A percentile compares a stretch with the other conserved stretches of the same genome.
Conservation (phyloP, 2,797 vertebrate genomes). For the Lemur catta region DNA sequence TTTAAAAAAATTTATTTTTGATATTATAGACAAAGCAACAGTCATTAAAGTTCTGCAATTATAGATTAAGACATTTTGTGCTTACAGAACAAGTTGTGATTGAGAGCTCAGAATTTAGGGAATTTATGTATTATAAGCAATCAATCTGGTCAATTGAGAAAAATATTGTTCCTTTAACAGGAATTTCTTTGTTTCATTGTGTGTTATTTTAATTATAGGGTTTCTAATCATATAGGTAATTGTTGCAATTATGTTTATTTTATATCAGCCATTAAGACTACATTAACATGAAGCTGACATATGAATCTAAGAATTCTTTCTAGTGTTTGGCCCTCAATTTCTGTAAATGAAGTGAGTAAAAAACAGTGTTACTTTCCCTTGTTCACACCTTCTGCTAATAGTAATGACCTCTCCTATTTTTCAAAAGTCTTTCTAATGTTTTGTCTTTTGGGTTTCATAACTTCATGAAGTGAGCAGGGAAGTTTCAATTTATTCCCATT, state of each 20-base stretch:
- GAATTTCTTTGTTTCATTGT: not conserved
- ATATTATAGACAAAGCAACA: not conserved
- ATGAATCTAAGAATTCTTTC: not conserved
- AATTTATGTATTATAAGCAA: not conserved
- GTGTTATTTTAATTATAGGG: not conserved
- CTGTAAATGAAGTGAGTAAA: not conserved
- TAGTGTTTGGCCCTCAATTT: not conserved
- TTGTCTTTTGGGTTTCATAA: not conserved
- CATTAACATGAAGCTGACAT: not conserved
- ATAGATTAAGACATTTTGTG: not conserved
- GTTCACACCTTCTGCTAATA: not conserved
- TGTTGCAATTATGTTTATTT: not conserved
- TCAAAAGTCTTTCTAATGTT: not conserved
- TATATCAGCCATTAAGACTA: not conserved
- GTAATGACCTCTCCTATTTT: not conserved
- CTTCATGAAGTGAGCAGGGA: not conserved
- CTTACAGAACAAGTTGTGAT: not conserved
- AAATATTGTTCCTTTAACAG: not conserved
- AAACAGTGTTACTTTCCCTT: not conserved
- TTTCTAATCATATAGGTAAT: not conserved
- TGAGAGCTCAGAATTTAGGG: slow-evolving; percentile 1
- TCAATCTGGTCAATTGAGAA: not conserved
- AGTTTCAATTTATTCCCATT: not conserved
- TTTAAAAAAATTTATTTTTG: slow-evolving; percentile 1
- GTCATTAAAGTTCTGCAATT: not conserved